These are phyloP conservation scores for Nycticorax nycticorax DNA, from an alignment of 2,113 vertebrate genomes.

Conservation along the genomic window DNA sequence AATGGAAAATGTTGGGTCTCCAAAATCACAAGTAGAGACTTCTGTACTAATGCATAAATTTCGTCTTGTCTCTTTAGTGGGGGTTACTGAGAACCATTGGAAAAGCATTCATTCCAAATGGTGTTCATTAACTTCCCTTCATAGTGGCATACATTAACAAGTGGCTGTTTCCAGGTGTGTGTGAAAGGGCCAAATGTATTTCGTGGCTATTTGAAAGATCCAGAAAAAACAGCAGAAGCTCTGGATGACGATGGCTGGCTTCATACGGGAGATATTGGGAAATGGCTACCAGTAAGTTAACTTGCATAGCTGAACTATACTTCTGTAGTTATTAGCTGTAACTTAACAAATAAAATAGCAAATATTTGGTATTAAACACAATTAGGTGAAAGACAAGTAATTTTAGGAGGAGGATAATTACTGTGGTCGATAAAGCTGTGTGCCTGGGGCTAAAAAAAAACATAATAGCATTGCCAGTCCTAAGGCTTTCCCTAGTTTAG, in stretches of 20 bases:
- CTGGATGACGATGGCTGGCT: slow-evolving; percentile 93
- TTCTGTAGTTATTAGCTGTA: not conserved
- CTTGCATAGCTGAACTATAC: not conserved
- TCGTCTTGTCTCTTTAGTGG: not conserved
- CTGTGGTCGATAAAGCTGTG: not conserved
- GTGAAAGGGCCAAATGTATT: slow-evolving; percentile 95
- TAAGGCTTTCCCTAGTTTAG: not conserved
- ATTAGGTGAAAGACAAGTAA: not conserved
- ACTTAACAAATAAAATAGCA: not conserved
- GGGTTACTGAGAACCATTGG: not conserved
- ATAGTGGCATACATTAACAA: not conserved
- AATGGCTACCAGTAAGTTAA: slow-evolving; percentile 91
- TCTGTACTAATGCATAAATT: not conserved
- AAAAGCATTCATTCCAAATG: not conserved
- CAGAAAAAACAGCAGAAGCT: slow-evolving; percentile 87
- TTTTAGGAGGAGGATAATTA: not conserved
- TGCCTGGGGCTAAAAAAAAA: not conserved
- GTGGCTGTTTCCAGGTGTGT: slow-evolving; percentile 82
- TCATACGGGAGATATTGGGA: slow-evolving; percentile 95
- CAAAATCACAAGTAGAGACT: not conserved
- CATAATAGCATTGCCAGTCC: not conserved
- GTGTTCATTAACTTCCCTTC: not conserved
- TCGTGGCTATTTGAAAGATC: slow-evolving; percentile 90
- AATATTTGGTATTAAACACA: not conserved
- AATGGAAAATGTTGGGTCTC: not conserved